Evolutionary conservation across 2,113 vertebrate genomes (phyloP), one percentile per base, ranked within the genome.

Genomic region (Toxotes chatareus): DNA sequence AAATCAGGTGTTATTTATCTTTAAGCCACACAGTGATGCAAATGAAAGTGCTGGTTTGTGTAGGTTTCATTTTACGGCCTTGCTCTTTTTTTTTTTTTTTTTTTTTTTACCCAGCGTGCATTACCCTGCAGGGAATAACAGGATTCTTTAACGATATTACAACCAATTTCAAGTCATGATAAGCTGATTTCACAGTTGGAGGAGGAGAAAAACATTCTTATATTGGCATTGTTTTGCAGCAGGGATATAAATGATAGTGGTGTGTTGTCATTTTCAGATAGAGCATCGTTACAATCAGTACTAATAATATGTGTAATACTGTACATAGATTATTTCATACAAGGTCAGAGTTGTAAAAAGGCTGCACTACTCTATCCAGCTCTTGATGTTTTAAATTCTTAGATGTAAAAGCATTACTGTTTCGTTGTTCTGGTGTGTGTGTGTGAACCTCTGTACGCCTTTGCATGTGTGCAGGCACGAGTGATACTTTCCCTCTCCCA

Each of bases 21-120:
- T 31, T 14, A 55, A 73, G 46, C 64, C 79, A 59, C 60, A 66
- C 69, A 32, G 23, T 59, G 65, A 90, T 80, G 71, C 69, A 67
- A 70, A 68, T 81, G 75, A 81, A 76, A 86, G 73, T 80, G 74
- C 57, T 78, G 80, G 62, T 87, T 78, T 86, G 76, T 79, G 80
- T 61, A 78, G 78, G 80, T 85, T 89, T 87, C 62, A 60, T 84
- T 89, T 76, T 76, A 76, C 61, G 70, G 83, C 75, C 81, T 79
- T 70, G 53, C 73, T 85, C 49, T 49, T 80, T 42, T 64, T 73
- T 51, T 71, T 60, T 84, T 86, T 63, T n/a, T n/a, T 27, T 27
- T 27, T 27, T 27, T 27, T 27, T 27, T 27, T 27, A 86, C 65
- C 62, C 21, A 4, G 61, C 75, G 63, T 82, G 70, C 80, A 77